Evolutionary conservation across 2,797 vertebrate species (phyloP).

Genomic region (Psittacula derbiana): DNA sequence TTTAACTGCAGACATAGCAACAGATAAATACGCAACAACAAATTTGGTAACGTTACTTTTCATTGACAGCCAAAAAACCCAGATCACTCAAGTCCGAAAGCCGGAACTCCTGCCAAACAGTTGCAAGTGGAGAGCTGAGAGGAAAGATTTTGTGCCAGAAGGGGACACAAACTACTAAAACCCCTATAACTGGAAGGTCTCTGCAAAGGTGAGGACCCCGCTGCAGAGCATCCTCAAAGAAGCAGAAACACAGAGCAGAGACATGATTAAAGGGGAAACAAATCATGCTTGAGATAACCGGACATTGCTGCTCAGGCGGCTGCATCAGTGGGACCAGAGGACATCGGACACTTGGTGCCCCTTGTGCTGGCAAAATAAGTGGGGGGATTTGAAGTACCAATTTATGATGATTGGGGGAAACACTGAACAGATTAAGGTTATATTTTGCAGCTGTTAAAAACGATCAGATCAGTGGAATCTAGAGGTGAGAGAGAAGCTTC

Average conservation of each 20-base stretch:
- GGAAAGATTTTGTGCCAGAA: neutral
- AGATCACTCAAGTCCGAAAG: constrained; percentile 11
- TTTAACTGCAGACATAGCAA: constrained; percentile 58
- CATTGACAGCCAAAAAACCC: constrained; percentile 28
- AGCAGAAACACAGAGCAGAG: neutral
- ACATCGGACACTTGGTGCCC: neutral
- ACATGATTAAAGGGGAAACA: neutral
- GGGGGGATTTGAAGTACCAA: neutral
- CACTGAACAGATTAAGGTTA: neutral
- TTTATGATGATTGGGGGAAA: neutral
- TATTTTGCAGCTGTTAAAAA: constrained; percentile 36
- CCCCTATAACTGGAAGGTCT: neutral
- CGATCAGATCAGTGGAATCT: constrained; percentile 1
- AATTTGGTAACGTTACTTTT: constrained; percentile 58
- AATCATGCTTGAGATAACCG: neutral
- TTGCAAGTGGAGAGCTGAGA: neutral
- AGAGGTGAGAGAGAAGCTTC: neutral
- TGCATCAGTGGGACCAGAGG: neutral
- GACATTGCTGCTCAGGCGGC: rapidly evolving
- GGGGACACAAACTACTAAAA: neutral
- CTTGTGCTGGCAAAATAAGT: rapidly evolving
- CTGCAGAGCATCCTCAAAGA: neutral
- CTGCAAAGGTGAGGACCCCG: neutral
- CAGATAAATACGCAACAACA: constrained; percentile 44
- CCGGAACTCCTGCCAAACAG: constrained; percentile 36